Percentiles rank a stretch among this genome's conserved stretches.
These are phyloP conservation scores for Atta cephalotes DNA, from an alignment of 1,140 invertebrate species.

Conservation along the genomic window DNA sequence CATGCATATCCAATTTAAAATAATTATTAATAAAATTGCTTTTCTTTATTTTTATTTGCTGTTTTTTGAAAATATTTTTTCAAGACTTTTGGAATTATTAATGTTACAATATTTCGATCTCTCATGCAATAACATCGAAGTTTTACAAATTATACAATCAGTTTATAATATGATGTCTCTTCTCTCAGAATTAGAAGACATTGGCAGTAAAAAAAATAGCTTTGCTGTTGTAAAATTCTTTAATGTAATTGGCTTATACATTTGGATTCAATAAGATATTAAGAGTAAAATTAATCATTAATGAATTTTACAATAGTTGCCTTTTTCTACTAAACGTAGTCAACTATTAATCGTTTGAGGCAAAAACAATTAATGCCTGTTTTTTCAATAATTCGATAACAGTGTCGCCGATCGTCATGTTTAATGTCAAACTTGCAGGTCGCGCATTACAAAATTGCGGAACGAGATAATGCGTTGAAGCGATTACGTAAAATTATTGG, in stretches of 20 bases:
- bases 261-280: too few species aligned
- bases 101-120: background rate
- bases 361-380: background rate
- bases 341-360: background rate
- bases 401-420: too few species aligned
- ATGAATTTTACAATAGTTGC: too few species aligned
- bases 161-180: background rate
- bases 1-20: background rate
- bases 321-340: too few species aligned
- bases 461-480: background rate
- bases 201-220: background rate
- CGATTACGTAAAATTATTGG: constrained; percentile 52
- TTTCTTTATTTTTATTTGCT: background rate
- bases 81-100: background rate
- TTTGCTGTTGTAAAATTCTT: too few species aligned
- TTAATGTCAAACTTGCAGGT: background rate
- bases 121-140: background rate
- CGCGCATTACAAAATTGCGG: background rate
- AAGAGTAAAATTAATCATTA: too few species aligned
- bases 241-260: too few species aligned
- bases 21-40: background rate
- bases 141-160: background rate
- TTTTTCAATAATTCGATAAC: constrained; percentile 1
- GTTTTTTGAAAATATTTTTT: background rate
- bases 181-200: background rate